Conservation (phyloP, 2,113 vertebrate genomes). For the Petrocephalus microphthalmus region DNA sequence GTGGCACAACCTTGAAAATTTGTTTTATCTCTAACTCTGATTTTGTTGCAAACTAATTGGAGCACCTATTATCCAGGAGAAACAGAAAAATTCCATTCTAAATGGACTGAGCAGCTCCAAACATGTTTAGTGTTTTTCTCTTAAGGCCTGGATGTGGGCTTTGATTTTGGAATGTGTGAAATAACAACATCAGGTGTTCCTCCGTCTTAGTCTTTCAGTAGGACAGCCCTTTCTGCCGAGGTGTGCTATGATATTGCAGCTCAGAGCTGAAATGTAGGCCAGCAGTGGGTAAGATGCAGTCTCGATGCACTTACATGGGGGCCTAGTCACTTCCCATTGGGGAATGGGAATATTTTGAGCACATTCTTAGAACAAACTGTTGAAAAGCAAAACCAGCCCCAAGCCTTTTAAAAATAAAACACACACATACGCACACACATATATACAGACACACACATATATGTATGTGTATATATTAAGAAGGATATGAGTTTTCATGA, state of each 20-base stretch:
- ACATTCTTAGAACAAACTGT: background rate
- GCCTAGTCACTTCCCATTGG: background rate
- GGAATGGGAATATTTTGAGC: background rate
- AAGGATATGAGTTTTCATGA: background rate
- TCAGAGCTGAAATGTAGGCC: background rate
- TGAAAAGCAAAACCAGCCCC: background rate
- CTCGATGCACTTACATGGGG: background rate
- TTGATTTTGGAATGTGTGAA: conserved; percentile 16
- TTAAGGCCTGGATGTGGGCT: background rate
- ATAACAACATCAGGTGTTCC: background rate
- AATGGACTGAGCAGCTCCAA: background rate
- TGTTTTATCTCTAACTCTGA: background rate
- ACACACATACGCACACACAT: background rate
- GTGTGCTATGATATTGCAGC: background rate
- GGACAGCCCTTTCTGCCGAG: background rate
- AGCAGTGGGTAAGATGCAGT: background rate
- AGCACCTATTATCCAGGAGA: background rate
- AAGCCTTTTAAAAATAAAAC: background rate
- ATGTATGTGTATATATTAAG: background rate
- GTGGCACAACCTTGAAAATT: background rate
- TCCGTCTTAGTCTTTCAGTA: background rate
- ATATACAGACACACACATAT: background rate
- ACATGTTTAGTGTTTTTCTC: background rate
- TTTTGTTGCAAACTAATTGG: background rate
- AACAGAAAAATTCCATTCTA: background rate